Conservation (phyloP, 1,140 invertebrate genomes). For the Scylla paramamosain region DNA sequence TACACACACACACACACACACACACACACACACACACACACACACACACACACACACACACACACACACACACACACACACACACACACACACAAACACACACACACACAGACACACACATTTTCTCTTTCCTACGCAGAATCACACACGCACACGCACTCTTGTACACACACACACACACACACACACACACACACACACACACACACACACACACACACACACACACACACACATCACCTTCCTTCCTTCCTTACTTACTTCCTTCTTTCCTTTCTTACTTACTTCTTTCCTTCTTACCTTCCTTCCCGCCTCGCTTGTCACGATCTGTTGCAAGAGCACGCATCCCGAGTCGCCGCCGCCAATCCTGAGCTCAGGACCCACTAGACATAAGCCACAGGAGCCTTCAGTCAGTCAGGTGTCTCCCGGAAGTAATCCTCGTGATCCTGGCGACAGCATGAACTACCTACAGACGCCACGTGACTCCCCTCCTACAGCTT, state of each 20-base stretch:
- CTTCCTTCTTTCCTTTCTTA: no score
- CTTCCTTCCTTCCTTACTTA: no score
- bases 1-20: background rate
- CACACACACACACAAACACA: background rate
- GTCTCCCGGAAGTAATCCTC: background rate
- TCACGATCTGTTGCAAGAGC: background rate
- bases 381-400: conserved; percentile 6
- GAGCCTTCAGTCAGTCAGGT: background rate
- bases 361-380: background rate
- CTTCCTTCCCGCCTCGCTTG: background rate
- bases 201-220: no score
- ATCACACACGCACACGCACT: no score
- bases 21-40: background rate
- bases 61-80: background rate
- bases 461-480: background rate
- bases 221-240: no score
- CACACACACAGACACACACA: no score
- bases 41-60: no score
- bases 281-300: background rate
- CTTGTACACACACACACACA: no score
- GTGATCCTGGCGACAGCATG: conserved; percentile 9
- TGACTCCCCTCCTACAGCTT: background rate
- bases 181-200: no score
- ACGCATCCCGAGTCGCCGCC: background rate
- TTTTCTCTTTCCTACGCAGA: no score